Conservation (phyloP, 2,113 vertebrate species). For the Bungarus multicinctus region DNA sequence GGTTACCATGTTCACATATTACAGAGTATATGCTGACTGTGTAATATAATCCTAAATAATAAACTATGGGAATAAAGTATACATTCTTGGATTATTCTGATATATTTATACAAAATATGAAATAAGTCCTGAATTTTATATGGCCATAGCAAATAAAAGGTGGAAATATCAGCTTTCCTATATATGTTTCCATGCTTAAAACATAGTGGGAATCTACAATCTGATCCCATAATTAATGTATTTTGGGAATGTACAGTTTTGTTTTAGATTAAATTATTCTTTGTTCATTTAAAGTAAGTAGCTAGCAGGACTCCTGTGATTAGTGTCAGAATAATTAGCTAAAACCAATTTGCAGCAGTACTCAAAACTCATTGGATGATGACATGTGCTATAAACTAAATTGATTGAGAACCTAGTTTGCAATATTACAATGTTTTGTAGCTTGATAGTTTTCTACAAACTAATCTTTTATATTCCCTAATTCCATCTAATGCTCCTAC, state of each 20-base stretch:
- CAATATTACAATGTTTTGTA: background rate
- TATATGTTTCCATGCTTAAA: background rate
- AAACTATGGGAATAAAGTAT: background rate
- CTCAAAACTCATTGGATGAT: background rate
- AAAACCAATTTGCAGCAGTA: background rate
- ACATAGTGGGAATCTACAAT: background rate
- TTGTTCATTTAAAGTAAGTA: background rate
- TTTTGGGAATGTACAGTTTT: background rate
- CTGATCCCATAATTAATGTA: background rate
- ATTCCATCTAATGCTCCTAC: background rate
- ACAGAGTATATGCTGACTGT: background rate
- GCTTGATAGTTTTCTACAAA: background rate
- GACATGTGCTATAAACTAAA: background rate
- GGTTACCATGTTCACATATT: background rate
- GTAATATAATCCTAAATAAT: background rate
- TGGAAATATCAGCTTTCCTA: background rate
- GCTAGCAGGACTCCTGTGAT: background rate
- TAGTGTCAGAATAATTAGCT: background rate
- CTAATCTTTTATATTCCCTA: background rate
- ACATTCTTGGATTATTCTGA: background rate
- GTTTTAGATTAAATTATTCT: background rate
- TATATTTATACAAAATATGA: background rate
- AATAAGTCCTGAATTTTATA: background rate
- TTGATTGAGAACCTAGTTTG: background rate
- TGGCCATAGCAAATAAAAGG: background rate